Conservation (phyloP, 2,888 invertebrate species). For the Chrysolina haemoptera region DNA sequence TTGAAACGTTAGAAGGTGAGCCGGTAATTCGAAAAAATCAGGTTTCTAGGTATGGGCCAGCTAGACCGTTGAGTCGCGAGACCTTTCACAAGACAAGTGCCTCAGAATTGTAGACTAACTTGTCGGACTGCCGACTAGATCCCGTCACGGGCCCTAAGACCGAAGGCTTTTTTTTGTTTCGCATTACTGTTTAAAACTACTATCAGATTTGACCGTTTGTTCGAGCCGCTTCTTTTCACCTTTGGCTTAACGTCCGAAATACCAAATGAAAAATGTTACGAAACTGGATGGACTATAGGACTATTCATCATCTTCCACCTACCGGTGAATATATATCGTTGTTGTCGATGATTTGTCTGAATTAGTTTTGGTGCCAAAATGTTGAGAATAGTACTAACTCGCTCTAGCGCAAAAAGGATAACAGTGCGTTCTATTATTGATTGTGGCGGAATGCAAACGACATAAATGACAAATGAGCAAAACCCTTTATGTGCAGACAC, state of each 20-base stretch:
- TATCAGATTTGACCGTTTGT: conserved; percentile 36
- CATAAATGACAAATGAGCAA: not conserved
- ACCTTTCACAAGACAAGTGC: conserved; percentile 40
- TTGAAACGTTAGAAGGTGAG: conserved; percentile 40
- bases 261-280: conserved; percentile 24
- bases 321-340: conserved; percentile 1
- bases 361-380: conserved; percentile 15
- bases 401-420: conserved; percentile 15
- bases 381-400: not conserved
- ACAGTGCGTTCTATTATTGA: not conserved
- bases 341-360: conserved; percentile 25
- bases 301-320: conserved; percentile 28
- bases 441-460: no score
- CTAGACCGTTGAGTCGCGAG: conserved; percentile 35
- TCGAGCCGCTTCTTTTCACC: conserved; percentile 28
- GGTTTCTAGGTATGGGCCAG: conserved; percentile 45
- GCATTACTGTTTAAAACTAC: conserved; percentile 30
- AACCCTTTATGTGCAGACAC: not conserved
- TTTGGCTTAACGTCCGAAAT: conserved; percentile 35
- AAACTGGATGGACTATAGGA: conserved; percentile 20
- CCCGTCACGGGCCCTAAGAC: conserved; percentile 31
- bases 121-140: conserved; percentile 38
- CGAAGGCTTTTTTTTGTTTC: conserved; percentile 31
- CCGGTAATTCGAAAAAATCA: conserved; percentile 37
- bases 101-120: conserved; percentile 39